Evolutionary conservation across 1,140 invertebrate genomes (phyloP).

Genomic region (Bombus pyrosoma): DNA sequence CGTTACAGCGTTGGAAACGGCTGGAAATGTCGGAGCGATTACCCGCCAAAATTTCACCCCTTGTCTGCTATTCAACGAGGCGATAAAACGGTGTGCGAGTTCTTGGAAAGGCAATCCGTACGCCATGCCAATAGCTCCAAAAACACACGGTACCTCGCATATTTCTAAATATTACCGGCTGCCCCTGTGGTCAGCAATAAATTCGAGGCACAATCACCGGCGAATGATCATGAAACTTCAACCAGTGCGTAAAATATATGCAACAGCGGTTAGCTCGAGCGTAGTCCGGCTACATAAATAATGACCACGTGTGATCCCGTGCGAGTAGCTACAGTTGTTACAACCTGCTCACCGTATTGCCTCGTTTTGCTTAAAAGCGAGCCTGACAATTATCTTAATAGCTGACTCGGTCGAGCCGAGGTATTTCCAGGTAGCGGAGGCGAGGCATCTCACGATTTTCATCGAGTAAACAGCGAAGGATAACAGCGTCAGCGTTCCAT

Average conservation of each 20-base stretch:
- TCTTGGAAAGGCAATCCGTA: background rate
- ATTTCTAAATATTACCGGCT: background rate
- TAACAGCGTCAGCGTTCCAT: background rate
- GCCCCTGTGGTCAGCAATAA: conserved; percentile 5
- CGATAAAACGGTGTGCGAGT: background rate
- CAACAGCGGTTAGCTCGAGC: background rate
- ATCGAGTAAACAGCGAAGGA: conserved; percentile 28
- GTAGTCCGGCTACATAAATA: conserved; percentile 41
- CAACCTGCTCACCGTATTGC: conserved; percentile 1
- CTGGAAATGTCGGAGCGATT: background rate
- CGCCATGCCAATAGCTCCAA: background rate
- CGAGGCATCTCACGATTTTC: conserved; percentile 15
- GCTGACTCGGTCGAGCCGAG: conserved; percentile 23
- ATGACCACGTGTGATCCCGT: conserved; percentile 16
- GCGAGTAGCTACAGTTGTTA: background rate
- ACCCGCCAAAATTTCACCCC: background rate
- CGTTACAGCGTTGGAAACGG: background rate
- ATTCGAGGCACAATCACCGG: conserved; percentile 15
- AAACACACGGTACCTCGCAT: background rate
- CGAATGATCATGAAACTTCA: conserved; percentile 15
- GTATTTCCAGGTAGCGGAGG: conserved; percentile 35
- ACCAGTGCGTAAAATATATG: conserved; percentile 16
- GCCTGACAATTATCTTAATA: conserved; percentile 60
- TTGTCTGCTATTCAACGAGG: background rate
- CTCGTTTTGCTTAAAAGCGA: conserved; percentile 39